Evolutionary conservation across 2,113 vertebrate genomes (phyloP).

Genomic region (Tychaedon coryphoeus): DNA sequence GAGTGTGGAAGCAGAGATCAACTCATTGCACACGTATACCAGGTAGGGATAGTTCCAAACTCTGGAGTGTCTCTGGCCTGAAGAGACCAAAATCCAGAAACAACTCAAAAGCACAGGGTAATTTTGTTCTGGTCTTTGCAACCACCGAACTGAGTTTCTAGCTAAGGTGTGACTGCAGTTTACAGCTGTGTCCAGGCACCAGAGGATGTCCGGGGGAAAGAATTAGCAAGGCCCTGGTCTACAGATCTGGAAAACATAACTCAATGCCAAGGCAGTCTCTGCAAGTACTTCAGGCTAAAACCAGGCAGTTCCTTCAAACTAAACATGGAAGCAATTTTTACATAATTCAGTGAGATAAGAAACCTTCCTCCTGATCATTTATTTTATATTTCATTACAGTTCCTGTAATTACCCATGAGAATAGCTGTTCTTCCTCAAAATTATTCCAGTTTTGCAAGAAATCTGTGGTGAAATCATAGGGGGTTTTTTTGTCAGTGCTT

Average conservation of each 20-base stretch:
- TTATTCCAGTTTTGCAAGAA: background rate
- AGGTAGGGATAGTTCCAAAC: constrained; percentile 74
- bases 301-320: background rate
- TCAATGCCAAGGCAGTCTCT: background rate
- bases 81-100: background rate
- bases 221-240: background rate
- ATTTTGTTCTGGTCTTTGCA: background rate
- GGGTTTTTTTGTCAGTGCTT: background rate
- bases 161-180: background rate
- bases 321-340: background rate
- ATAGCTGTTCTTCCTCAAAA: background rate
- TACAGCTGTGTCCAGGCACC: background rate
- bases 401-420: background rate
- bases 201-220: background rate
- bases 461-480: background rate
- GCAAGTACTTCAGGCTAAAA: background rate
- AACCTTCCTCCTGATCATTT: background rate
- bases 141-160: background rate
- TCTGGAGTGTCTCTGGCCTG: background rate
- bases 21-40: constrained; percentile 92
- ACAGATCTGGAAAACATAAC: background rate
- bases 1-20: constrained; percentile 91
- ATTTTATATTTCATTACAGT: background rate
- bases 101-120: background rate
- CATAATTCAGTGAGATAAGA: background rate